Evolutionary conservation across 2,113 vertebrate genomes (phyloP), one percentile per base, ranked within the genome.

Genomic region (Acrocephalus kingi): DNA sequence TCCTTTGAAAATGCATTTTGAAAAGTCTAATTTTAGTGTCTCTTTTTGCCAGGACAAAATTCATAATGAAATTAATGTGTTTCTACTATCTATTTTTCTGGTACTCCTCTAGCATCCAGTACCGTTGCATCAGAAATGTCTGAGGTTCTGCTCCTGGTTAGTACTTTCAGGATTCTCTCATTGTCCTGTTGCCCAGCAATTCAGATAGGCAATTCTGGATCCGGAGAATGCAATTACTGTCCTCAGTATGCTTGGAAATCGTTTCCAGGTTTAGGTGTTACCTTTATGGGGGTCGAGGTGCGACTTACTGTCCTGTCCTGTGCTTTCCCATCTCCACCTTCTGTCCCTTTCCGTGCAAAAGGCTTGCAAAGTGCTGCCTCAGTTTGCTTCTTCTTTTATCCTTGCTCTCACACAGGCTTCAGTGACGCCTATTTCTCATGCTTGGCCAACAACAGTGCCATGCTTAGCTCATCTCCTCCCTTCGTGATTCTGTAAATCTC

Each of bases 221-320:
- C 9, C 15, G 75, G 56, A 13, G 1, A 55, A 46, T 56, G 28
- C 3, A 5, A 7, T 52, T 48, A 31, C 10, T 71, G 20, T 46
- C 17, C 25, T 71, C 61, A 41, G 4, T 28, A 20, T 35, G 6
- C 7, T n/a, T 68, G 64, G 59, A 73, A 73, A 73, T 35, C 6
- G 2, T 89, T 85, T 69, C 7, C 21, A 85, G 28, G 24, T 25
- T 49, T 43, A 63, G n/a, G 11, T 58, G 24, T 49, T 31, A 39
- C 15, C 3, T 24, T 54, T 43, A 3, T 0, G 0, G 45, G 21
- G 15, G 14, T 5, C 0, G 0, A 55, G 31, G 13, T 51, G 35
- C 41, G 31, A 22, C 12, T 85, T 21, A 14, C 14, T 15, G 6
- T 22, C 31, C 14, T 15, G 6, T 22, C 31, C 61, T 69, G 31